Evolutionary conservation across 2,113 vertebrate species (phyloP).

Genomic region (Uria aalge): DNA sequence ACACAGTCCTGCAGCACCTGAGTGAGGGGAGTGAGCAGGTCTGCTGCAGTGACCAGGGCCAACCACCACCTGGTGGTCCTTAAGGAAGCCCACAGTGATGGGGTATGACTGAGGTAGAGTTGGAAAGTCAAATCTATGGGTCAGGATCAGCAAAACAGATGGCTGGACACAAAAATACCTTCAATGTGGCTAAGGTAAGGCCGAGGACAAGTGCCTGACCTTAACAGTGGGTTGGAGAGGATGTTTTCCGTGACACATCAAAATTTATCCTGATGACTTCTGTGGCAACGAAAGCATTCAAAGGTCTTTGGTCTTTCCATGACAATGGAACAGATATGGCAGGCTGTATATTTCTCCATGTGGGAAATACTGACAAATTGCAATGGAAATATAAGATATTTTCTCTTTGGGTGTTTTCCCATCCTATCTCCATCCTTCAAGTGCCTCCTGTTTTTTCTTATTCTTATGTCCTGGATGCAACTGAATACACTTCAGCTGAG

Average conservation of each 20-base stretch:
- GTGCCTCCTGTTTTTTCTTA: not conserved
- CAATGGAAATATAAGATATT: not conserved
- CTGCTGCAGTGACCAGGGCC: not conserved
- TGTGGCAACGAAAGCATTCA: not conserved
- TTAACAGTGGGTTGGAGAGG: not conserved
- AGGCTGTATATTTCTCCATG: not conserved
- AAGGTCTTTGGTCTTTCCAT: not conserved
- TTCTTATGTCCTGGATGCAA: not conserved
- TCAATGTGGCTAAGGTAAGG: not conserved
- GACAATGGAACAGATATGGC: not conserved
- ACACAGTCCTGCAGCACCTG: not conserved
- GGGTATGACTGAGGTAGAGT: not conserved
- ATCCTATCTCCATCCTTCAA: not conserved
- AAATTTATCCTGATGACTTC: not conserved
- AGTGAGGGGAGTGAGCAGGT: not conserved
- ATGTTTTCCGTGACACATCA: not conserved
- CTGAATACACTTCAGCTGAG: not conserved
- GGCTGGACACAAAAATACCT: not conserved
- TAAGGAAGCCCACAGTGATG: not conserved
- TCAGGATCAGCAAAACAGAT: not conserved
- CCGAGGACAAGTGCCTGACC: not conserved
- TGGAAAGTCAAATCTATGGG: not conserved
- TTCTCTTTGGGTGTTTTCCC: not conserved
- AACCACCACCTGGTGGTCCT: not conserved
- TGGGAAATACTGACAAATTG: not conserved